A percentile compares a stretch with the other conserved stretches of the same genome.
These are phyloP conservation scores for Arizona elegans DNA, from an alignment of 2,113 vertebrate species.

Conservation along the genomic window DNA sequence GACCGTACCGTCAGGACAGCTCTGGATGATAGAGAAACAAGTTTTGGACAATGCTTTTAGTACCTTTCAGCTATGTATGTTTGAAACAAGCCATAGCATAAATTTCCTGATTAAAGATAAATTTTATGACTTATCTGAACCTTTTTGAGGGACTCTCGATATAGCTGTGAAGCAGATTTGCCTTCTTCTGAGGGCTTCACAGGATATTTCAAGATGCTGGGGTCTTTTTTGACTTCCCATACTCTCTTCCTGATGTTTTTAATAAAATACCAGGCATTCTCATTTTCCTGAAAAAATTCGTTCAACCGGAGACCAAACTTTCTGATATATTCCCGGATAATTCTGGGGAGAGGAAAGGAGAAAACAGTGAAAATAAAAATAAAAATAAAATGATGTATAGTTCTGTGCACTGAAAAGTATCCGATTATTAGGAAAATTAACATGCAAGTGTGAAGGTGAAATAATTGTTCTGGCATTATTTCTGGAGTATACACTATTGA, in stretches of 20 bases:
- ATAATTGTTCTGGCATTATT: no score
- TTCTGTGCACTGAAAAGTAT: no score
- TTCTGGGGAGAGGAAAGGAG: no score
- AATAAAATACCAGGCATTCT: constrained; percentile 41
- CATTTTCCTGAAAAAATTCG: constrained; percentile 6
- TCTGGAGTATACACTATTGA: no score
- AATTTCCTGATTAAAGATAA: not conserved
- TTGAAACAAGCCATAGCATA: not conserved
- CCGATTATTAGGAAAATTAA: no score
- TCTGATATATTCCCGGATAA: no score
- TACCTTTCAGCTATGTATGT: not conserved
- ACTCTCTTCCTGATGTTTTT: constrained; percentile 14
- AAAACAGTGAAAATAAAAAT: no score
- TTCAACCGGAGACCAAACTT: no score
- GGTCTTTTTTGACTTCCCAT: constrained; percentile 9
- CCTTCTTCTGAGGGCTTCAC: constrained; percentile 27
- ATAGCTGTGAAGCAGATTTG: constrained; percentile 33
- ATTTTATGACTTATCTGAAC: not conserved
- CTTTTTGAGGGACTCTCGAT: constrained; percentile 21
- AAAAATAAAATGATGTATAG: no score
- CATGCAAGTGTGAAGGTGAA: not conserved
- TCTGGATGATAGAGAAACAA: not conserved
- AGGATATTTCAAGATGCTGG: constrained; percentile 23
- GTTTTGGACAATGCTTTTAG: not conserved
- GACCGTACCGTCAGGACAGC: not conserved